Evolutionary conservation across 2,113 vertebrate species (phyloP), one percentile per base, ranked within the genome.

Genomic region (Planiliza haematocheilus): DNA sequence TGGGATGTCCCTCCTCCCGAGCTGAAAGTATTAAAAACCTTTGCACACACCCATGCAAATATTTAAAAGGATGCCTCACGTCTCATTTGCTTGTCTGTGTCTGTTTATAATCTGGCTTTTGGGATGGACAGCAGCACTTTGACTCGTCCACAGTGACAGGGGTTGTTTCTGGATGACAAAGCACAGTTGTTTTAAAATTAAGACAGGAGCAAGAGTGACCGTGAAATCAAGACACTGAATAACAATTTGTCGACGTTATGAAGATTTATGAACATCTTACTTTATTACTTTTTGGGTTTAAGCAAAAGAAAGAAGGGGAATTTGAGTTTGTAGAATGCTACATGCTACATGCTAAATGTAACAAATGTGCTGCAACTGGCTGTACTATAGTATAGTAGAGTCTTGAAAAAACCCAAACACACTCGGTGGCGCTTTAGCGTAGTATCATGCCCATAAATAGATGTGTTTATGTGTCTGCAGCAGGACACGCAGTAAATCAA

Each of bases 61-160:
- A 55, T n/a, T 8, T 30, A 43, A 30, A 21, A 37, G 7, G 55
- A 8, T 52, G 45, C 17, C 39, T 50, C 45, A 8, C 7, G 12
- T 51, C 57, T 65, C 42, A 62, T 71, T 74, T 73, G 7, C 30
- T 55, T 63, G 48, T 16, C 62, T 52, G 57, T 57, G 65, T 18
- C 12, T 24, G 24, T 73, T 62, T 30, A 52, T 59, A 45, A 74
- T 48, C 20, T 52, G 30, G 4, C n/a, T 21, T 21, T 16, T 37
- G 45, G 62, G 55, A n/a, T 71, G 48, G 56, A 46, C 49, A 13
- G 53, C 56, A 51, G 67, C 49, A 37, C 56, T 63, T 78, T 57
- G 21, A 68, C 11, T 20, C 12, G 36, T 46, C 16, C 45, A 82
- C 68, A 84, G 63, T 57, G 48, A 57, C 67, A 60, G 70, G 70